Conservation (phyloP, 2,797 vertebrate species). For the Paguma larvata region DNA sequence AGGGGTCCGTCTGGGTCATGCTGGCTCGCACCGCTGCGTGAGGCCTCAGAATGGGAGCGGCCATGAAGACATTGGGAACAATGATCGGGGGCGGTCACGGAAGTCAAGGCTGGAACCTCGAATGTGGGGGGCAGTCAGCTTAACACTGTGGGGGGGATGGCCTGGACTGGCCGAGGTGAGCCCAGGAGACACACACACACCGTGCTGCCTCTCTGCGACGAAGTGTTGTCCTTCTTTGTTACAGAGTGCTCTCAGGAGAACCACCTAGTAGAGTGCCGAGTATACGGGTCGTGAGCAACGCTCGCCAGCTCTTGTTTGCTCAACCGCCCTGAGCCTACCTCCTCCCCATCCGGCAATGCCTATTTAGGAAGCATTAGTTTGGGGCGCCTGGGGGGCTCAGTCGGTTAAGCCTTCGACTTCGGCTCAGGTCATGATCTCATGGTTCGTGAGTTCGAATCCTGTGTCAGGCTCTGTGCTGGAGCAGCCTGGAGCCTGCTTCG, state of each 20-base stretch:
- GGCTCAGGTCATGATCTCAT: too few species aligned
- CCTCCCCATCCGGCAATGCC: neutral
- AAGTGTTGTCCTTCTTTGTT: too few species aligned
- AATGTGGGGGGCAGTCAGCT: neutral
- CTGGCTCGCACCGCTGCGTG: rapidly evolving
- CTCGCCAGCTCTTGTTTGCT: neutral
- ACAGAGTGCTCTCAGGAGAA: rapidly evolving
- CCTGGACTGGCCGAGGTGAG: rapidly evolving
- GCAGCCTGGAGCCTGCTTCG: too few species aligned
- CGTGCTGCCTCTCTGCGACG: neutral
- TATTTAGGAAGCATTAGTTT: neutral
- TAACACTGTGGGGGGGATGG: neutral
- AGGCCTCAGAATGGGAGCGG: neutral
- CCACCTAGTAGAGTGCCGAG: neutral
- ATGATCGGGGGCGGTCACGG: neutral
- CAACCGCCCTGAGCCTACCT: neutral
- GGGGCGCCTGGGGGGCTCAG: too few species aligned
- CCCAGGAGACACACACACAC: neutral
- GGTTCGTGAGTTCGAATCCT: too few species aligned
- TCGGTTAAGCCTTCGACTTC: too few species aligned
- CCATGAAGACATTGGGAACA: neutral
- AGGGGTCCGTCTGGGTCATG: too few species aligned
- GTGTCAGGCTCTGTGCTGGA: too few species aligned
- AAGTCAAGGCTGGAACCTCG: neutral
- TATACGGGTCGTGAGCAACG: rapidly evolving